Conservation (phyloP, 1,140 invertebrate genomes). For the Brachionus paranguensis region DNA sequence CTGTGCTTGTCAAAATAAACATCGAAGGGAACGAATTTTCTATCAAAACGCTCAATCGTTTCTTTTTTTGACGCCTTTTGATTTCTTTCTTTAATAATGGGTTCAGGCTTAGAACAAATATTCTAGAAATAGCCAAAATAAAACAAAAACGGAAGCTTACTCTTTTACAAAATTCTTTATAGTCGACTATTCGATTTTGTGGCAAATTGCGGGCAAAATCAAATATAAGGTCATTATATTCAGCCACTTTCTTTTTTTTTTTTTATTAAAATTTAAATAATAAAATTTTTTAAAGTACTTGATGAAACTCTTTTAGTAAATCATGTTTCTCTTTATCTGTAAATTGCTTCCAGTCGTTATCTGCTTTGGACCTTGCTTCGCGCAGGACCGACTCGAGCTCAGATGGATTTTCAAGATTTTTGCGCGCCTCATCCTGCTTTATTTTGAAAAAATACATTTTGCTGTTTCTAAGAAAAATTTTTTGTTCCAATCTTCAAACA, state of each 20-base stretch:
- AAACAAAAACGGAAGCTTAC: background rate
- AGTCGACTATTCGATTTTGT: background rate
- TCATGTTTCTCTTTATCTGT: background rate
- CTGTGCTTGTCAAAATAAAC: background rate
- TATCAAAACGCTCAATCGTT: background rate
- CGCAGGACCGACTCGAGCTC: background rate
- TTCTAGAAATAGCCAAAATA: background rate
- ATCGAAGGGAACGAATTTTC: background rate
- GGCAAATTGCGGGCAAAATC: background rate
- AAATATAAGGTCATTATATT: background rate
- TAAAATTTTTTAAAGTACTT: background rate
- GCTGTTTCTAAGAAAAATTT: background rate
- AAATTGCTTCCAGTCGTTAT: background rate
- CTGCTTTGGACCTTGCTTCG: background rate
- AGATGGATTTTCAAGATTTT: background rate
- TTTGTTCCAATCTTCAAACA: background rate
- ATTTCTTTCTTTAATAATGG: background rate
- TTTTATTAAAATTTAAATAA: background rate
- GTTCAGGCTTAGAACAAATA: background rate
- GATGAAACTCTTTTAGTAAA: background rate
- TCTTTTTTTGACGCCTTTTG: background rate
- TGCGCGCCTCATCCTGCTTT: background rate
- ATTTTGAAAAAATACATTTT: conserved; percentile 18
- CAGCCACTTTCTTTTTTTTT: background rate
- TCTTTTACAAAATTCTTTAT: conserved; percentile 4